Percentiles rank a stretch among this genome's conserved stretches.
phyloP scores from a whole-genome alignment of 2,113 vertebrate genomes.

The Eulemur macaco region DNA sequence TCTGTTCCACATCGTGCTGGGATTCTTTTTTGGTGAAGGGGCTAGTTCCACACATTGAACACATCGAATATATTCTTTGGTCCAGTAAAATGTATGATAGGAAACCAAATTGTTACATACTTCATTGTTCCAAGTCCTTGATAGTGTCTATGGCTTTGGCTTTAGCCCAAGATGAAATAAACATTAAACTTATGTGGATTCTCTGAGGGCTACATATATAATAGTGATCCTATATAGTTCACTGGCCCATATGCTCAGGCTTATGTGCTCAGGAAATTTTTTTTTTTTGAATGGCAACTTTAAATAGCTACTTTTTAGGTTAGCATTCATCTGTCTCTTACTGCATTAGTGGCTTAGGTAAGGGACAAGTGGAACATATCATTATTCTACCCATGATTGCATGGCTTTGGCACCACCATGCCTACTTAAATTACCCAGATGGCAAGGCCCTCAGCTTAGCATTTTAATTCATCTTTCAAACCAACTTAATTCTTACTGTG shows the following conservation, averaged over 20 bases:
- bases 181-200: not conserved
- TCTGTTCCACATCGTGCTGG: not conserved
- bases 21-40: too few species aligned
- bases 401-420: not conserved
- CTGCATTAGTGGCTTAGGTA: not conserved
- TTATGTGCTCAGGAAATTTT: not conserved
- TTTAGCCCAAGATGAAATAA: not conserved
- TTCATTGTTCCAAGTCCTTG: not conserved
- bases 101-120: not conserved
- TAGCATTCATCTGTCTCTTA: not conserved
- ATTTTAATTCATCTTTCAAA: not conserved
- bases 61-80: not conserved
- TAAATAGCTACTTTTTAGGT: not conserved
- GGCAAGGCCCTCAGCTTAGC: not conserved
- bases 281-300: not conserved
- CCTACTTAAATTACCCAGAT: not conserved
- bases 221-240: not conserved
- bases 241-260: not conserved
- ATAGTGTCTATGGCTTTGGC: not conserved
- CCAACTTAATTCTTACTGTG: not conserved
- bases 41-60: not conserved
- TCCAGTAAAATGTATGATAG: not conserved
- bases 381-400: not conserved
- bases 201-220: not conserved
- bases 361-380: not conserved